Evolutionary conservation across 2,113 vertebrate species (phyloP).

Genomic region (Damaliscus lunatus): DNA sequence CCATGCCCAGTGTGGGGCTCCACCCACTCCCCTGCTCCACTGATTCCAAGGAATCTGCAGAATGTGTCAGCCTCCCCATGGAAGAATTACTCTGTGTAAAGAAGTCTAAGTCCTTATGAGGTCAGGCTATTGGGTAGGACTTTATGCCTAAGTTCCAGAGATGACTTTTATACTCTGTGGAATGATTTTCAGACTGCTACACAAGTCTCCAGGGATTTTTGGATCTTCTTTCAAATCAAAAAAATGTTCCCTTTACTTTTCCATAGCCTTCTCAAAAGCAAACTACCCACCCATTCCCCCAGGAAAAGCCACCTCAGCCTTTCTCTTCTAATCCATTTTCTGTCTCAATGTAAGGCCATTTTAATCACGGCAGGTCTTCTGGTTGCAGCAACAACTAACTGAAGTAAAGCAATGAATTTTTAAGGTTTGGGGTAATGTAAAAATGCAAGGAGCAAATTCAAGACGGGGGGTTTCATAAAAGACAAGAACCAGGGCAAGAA

Average conservation of each 20-base stretch:
- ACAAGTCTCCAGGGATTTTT: not conserved
- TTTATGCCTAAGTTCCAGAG: slow-evolving; percentile 12
- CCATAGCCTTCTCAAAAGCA: not conserved
- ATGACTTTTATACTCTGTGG: not conserved
- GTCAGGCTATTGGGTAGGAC: not conserved
- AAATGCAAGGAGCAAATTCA: not conserved
- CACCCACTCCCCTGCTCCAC: no score
- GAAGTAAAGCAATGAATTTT: not conserved
- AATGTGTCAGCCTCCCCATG: not conserved
- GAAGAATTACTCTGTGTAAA: not conserved
- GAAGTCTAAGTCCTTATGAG: not conserved
- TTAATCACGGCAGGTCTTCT: not conserved
- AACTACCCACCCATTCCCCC: not conserved
- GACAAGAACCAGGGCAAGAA: not conserved
- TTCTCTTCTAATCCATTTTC: not conserved
- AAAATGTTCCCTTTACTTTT: not conserved
- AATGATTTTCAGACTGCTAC: slow-evolving; percentile 23
- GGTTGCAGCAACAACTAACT: not conserved
- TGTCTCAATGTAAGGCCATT: not conserved
- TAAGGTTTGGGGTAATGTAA: not conserved
- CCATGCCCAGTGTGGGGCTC: not conserved
- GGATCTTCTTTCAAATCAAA: not conserved
- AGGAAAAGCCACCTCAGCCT: not conserved
- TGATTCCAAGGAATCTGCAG: not conserved
- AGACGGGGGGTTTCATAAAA: not conserved